Evolutionary conservation across 35 echinoderm and acorn worm genomes (phyloP), one percentile per base, ranked within the genome.

Genomic region (Lytechinus pictus): DNA sequence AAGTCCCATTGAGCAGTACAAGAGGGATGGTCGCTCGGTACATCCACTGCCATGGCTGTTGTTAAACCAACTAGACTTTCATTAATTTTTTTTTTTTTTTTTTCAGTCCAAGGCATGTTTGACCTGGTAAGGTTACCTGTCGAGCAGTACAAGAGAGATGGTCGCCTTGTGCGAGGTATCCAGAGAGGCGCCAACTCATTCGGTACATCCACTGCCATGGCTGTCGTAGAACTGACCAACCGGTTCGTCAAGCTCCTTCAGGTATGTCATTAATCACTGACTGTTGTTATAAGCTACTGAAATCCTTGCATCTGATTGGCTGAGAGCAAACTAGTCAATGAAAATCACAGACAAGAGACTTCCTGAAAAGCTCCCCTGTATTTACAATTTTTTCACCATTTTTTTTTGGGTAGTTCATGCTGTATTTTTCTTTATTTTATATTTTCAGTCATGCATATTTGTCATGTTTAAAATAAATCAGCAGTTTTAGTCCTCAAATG

Each of bases 111-210:
- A 97, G 97, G 97, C 28, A 72, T 98, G 87, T 95, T 99, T 91
- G 98, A 99, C 56, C 86, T 99, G n/a, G 94, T 99, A 2, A 91
- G 98, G 54, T 94, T 99, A 53, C 98, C 98, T 1, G 94, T 99
- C 13, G 98, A 99, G 91, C 98, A 99, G 90, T 99, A 99, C 97
- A 95, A 97, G 96, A 96, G 96, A 89, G 98, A 99, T 95, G 98
- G 98, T 4, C 95, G 98, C 3, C 95, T 99, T 54, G 97, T 99
- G 54, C 57, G 98, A 72, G 98, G 98, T 24, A 96, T 99, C 54
- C 98, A 99, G 55, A 61, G 98, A 86, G 98, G 98, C 53, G 98
- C 98, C 86, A 97, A 97, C 94, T 99, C 98, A 27, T 96, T 99
- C 89, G 96, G 97, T 58, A 98, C 98, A 56, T 98, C 97, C 9